These are phyloP conservation scores for Actinia equina DNA, from an alignment of 64 coral and sea anemone genomes.

Conservation along the genomic window DNA sequence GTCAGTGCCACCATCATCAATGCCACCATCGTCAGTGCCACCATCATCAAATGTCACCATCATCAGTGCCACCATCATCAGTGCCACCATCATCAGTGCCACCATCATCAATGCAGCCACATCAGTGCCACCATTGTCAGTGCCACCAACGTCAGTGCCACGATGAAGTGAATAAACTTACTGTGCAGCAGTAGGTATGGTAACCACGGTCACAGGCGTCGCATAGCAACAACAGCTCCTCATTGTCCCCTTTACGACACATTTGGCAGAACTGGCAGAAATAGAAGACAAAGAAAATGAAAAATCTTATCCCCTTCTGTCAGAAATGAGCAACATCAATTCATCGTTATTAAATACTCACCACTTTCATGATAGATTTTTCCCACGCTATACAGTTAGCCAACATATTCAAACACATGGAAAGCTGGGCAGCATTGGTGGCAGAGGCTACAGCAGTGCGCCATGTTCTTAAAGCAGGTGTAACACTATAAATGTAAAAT, in stretches of 20 bases:
- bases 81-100: too few relatives aligned
- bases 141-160: too few relatives aligned
- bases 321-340: too few relatives aligned
- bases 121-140: too few relatives aligned
- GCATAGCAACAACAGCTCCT: constrained; percentile 87
- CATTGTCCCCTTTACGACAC: constrained; percentile 98
- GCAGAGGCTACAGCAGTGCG: constrained; percentile 69
- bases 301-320: too few relatives aligned
- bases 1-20: too few relatives aligned
- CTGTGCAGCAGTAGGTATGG: constrained; percentile 96
- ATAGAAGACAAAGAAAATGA: too few relatives aligned
- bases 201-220: constrained; percentile 97
- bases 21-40: too few relatives aligned
- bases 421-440: constrained; percentile 66
- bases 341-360: constrained; percentile 19
- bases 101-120: too few relatives aligned
- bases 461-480: constrained; percentile 80
- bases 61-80: too few relatives aligned
- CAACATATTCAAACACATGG: constrained; percentile 82
- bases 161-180: constrained; percentile 18
- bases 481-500: constrained; percentile 35
- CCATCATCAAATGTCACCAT: too few relatives aligned
- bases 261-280: constrained; percentile 88
- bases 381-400: constrained; percentile 91
- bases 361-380: constrained; percentile 99